A percentile compares a stretch with the other conserved stretches of the same genome.
phyloP scores from a whole-genome alignment of 2,797 vertebrate species.

The Acestrorhynchus altus region DNA sequence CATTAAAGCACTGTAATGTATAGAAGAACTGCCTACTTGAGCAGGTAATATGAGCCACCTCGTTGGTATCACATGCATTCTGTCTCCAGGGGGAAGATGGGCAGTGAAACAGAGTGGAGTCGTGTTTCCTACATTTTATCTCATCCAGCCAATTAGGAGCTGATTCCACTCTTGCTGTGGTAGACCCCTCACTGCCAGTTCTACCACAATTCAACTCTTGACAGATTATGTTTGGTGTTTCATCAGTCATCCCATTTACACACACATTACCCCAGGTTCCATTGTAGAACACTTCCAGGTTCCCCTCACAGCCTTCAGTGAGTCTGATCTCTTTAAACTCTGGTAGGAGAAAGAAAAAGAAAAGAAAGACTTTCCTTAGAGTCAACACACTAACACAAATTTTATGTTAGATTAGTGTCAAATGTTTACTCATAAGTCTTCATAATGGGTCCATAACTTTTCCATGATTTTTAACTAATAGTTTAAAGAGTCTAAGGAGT shows the following conservation, averaged over 20 bases:
- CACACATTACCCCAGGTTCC: constrained; percentile 63
- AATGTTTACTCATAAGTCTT: no score
- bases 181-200: neutral
- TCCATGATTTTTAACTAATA: no score
- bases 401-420: no score
- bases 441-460: no score
- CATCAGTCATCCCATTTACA: neutral
- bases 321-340: constrained; percentile 14
- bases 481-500: no score
- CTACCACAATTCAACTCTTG: constrained; percentile 35
- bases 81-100: constrained; percentile 43
- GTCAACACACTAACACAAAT: no score
- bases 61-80: constrained; percentile 18
- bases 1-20: no score
- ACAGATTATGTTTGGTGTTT: neutral
- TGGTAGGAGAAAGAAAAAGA: neutral
- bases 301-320: constrained; percentile 9
- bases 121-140: constrained; percentile 31
- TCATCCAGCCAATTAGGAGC: constrained; percentile 38
- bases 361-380: no score
- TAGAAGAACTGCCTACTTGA: neutral
- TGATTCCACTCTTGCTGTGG: constrained; percentile 13
- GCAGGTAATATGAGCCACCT: neutral
- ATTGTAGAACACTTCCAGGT: constrained; percentile 59
- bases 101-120: constrained; percentile 47